A percentile compares a stretch with the other conserved stretches of the same genome.
These are phyloP conservation scores for Girardinichthys multiradiatus DNA, from an alignment of 2,113 vertebrate species.

Conservation along the genomic window DNA sequence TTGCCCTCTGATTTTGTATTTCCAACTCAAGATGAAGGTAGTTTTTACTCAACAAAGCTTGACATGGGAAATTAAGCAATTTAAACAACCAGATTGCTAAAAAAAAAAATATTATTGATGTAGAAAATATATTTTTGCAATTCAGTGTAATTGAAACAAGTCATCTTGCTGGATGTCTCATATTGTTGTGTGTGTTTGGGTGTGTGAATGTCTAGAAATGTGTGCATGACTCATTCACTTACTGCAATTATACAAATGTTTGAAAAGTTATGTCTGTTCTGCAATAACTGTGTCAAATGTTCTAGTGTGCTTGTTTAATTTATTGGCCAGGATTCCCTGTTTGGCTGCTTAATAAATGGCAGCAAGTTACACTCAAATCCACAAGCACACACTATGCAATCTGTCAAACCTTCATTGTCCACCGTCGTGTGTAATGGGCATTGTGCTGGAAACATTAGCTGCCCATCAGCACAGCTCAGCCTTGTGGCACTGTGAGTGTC, in stretches of 20 bases:
- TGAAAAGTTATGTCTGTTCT: neutral
- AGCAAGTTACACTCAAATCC: constrained; percentile 9
- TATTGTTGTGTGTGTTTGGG: constrained; percentile 14
- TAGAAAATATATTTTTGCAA: constrained; percentile 70
- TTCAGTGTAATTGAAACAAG: constrained; percentile 62
- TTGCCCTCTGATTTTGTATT: constrained; percentile 27
- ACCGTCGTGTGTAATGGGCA: constrained; percentile 16
- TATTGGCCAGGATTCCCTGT: neutral
- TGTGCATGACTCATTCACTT: constrained; percentile 15
- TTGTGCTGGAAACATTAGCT: constrained; percentile 46
- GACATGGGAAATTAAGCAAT: constrained; percentile 67
- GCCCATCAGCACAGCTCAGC: constrained; percentile 48
- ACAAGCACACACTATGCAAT: constrained; percentile 12
- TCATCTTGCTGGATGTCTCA: constrained; percentile 20
- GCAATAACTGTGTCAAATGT: constrained; percentile 2
- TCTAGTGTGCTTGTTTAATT: neutral
- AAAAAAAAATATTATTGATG: constrained; percentile 54
- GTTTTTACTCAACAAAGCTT: constrained; percentile 50
- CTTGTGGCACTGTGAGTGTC: constrained; percentile 28
- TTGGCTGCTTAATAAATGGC: constrained; percentile 35
- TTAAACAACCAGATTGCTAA: constrained; percentile 36
- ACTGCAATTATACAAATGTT: constrained; percentile 24
- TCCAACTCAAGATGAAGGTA: constrained; percentile 32
- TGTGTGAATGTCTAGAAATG: neutral
- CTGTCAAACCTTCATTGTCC: constrained; percentile 16